Base-by-base conservation (phyloP, 2,113 vertebrate species). In the Ictalurus punctatus region DNA sequence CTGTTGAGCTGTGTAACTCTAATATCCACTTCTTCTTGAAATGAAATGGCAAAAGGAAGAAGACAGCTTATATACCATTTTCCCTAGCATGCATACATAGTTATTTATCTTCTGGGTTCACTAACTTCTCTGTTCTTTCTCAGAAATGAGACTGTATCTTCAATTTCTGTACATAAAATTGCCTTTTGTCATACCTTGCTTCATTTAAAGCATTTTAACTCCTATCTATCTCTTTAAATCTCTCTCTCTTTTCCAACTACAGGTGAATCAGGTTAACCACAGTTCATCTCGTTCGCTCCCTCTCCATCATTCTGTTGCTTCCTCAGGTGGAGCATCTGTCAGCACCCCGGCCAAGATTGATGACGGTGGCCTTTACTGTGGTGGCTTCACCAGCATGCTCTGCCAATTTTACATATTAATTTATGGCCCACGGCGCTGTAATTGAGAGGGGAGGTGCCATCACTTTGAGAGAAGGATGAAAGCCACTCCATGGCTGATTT, bases 401-500 rank as follows among this genome's bases (percentile, higher is more conserved):
- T 80, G 90, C 82, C 90, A 87, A 83, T 91, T 93, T 90, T 90
- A 91, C 90, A 91, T 93, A 91, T 92, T 92, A 85, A 93, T 93
- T 91, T 93, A 93, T 92, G 88, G 88, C 90, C 89, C 85, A 83
- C 71, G 25, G 90, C 83, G 30, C 82, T 91, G 74, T 92, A 90
- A 91, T 92, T 92, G 88, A 91, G 89, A 89, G 83, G 80, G 82
- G 88, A 71, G 83, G 90, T 52, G 86, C 83, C 74, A 37, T 58
- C 2, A 52, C 74, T 86, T 87, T 88, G 86, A 80, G 48, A 82
- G 87, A 74, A 86, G 83, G 82, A 84, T 90, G 88, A 91, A 89
- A 90, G 80, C 54, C 74, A 25, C 79, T 71, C 73, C 89, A 73
- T 80, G 21, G 87, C 19, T 91, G 90, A 92, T 92, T 91, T 90